These are phyloP conservation scores for Trichechus manatus DNA, from an alignment of 2,113 vertebrate species.

Conservation along the genomic window DNA sequence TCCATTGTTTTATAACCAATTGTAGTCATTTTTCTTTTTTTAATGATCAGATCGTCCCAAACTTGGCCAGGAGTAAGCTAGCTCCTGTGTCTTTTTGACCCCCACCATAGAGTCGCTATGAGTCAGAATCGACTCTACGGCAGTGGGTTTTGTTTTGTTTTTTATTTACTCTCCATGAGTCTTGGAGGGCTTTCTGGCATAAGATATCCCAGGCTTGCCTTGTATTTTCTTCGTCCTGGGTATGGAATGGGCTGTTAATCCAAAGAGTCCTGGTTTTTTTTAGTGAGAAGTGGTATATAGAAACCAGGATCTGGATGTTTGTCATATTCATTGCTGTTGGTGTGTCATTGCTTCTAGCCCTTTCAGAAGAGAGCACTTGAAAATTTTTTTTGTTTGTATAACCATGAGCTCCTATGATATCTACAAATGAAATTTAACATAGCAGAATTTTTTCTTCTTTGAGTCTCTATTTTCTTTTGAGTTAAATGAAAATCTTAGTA, in stretches of 20 bases:
- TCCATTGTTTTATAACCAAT: conserved; percentile 23
- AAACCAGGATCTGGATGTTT: conserved; percentile 47
- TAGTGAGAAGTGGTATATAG: background rate
- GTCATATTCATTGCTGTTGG: background rate
- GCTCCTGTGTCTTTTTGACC: background rate
- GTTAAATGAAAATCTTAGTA: conserved; percentile 46
- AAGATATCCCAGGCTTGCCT: background rate
- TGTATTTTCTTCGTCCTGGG: conserved; percentile 8
- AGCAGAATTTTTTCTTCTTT: conserved; percentile 19
- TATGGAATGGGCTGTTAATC: conserved; percentile 35
- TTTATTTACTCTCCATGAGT: background rate
- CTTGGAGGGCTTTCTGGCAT: background rate
- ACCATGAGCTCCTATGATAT: conserved; percentile 15
- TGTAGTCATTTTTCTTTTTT: background rate
- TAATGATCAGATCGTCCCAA: background rate
- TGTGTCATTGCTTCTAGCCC: background rate
- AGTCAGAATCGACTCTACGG: no score
- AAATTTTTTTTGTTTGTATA: conserved; percentile 8
- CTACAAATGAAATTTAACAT: conserved; percentile 28
- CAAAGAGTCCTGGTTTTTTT: conserved; percentile 19
- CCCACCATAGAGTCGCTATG: background rate
- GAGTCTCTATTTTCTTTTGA: conserved; percentile 26
- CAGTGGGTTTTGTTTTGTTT: no score
- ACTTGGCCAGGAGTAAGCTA: background rate
- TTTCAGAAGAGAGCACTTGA: conserved; percentile 9